A percentile compares a stretch with the other conserved stretches of the same genome.
Evolutionary conservation across 1,140 invertebrate species (phyloP).

Genomic region (Drosophila obscura): DNA sequence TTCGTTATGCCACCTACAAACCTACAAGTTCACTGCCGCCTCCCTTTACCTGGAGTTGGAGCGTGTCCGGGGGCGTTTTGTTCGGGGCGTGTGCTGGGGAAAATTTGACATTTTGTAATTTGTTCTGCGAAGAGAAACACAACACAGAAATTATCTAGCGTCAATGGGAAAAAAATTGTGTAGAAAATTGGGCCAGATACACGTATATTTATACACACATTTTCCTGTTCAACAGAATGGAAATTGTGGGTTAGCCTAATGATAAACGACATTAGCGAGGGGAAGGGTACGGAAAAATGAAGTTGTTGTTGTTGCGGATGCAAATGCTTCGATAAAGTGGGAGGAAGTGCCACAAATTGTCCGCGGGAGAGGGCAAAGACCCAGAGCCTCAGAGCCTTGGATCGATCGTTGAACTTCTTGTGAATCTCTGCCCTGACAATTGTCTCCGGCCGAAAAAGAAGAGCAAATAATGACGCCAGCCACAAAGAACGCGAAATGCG

Average conservation of each 20-base stretch:
- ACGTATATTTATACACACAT: constrained; percentile 38
- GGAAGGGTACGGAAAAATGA: background rate
- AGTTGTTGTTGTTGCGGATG: background rate
- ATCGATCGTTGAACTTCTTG: constrained; percentile 62
- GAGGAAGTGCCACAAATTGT: constrained; percentile 5
- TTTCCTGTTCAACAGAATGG: constrained; percentile 23
- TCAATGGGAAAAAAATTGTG: constrained; percentile 72
- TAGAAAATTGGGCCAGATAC: constrained; percentile 48
- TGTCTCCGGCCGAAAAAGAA: constrained; percentile 57
- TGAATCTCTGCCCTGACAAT: constrained; percentile 42
- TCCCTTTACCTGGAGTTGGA: constrained; percentile 27
- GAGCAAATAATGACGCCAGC: constrained; percentile 19
- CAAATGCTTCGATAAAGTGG: constrained; percentile 22
- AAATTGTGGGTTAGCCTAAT: constrained; percentile 64
- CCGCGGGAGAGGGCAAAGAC: constrained; percentile 3
- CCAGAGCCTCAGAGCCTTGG: background rate
- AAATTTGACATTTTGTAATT: constrained; percentile 81
- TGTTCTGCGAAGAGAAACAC: constrained; percentile 26
- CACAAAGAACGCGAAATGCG: constrained; percentile 53
- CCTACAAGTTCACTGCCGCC: constrained; percentile 54
- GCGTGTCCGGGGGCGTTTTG: constrained; percentile 67
- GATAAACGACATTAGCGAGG: constrained; percentile 75
- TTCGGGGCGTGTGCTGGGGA: constrained; percentile 16
- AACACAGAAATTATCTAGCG: constrained; percentile 71
- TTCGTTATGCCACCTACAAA: constrained; percentile 74